Evolutionary conservation across 2,113 vertebrate genomes (phyloP).

Genomic region (Neotragus pygmaeus): DNA sequence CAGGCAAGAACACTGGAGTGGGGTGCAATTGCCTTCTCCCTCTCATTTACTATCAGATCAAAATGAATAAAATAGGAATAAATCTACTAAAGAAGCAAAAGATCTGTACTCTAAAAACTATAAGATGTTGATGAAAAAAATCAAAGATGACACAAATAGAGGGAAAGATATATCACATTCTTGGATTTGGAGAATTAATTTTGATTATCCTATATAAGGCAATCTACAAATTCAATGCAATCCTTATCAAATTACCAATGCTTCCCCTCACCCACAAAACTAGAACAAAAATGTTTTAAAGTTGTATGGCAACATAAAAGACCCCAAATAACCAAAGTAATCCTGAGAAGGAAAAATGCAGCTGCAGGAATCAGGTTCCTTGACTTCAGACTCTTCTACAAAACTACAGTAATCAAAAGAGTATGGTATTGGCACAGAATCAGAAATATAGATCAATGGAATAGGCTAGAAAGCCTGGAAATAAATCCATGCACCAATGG

Average conservation of each 20-base stretch:
- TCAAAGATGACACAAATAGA: not conserved
- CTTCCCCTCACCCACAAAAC: fast-evolving
- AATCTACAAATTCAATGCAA: not conserved
- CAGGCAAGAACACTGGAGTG: no score
- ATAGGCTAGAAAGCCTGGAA: not conserved
- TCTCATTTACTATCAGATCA: not conserved
- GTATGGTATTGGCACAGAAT: not conserved
- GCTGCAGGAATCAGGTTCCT: not conserved
- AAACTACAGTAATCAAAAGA: not conserved
- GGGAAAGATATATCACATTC: not conserved
- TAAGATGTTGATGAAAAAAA: not conserved
- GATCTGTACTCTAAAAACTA: not conserved
- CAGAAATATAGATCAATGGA: not conserved
- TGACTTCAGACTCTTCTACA: not conserved
- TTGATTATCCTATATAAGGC: not conserved
- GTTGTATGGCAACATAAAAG: not conserved
- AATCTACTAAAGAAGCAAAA: not conserved
- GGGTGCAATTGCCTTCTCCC: no score
- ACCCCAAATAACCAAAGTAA: not conserved
- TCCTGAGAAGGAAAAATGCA: not conserved
- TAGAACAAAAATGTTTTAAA: not conserved
- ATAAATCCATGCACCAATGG: not conserved
- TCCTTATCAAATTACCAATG: not conserved
- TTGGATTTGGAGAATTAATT: not conserved
- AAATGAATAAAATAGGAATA: not conserved